phyloP scores from a whole-genome alignment of 2,113 vertebrate species.

The Phaetusa simplex region DNA sequence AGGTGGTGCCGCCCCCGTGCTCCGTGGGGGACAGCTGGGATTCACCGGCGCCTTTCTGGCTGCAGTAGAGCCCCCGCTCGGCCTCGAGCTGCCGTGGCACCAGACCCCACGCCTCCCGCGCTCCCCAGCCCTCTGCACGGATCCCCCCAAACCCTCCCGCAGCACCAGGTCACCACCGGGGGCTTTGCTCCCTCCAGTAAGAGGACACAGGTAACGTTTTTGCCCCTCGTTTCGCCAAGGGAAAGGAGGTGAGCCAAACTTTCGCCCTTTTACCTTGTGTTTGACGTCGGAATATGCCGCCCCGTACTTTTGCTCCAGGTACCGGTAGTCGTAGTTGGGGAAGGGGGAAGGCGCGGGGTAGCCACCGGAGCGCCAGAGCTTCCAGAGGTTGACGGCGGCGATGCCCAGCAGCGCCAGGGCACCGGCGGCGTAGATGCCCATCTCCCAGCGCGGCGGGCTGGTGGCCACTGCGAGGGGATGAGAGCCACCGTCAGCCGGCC shows the following conservation, averaged over 20 bases:
- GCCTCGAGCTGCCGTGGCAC: not conserved
- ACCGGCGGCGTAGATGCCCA: conserved; percentile 87
- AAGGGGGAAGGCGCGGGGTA: conserved; percentile 93
- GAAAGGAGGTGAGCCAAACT: rapidly evolving
- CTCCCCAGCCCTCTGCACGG: rapidly evolving
- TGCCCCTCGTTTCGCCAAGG: not conserved
- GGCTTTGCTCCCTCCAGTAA: rapidly evolving
- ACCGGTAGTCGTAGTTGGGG: conserved; percentile 95
- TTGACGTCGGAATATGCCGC: conserved; percentile 76
- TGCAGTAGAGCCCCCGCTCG: not conserved
- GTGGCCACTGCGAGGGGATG: conserved; percentile 77
- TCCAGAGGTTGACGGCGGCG: conserved; percentile 92
- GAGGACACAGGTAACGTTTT: rapidly evolving
- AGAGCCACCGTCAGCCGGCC: not conserved
- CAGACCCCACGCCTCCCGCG: not conserved
- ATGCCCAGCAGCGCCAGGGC: conserved; percentile 85
- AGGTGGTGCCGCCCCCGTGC: rapidly evolving
- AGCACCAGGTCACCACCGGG: rapidly evolving
- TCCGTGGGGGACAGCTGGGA: not conserved
- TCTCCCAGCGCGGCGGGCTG: conserved; percentile 90
- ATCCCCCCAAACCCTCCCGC: not conserved
- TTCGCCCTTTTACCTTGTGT: conserved; percentile 78
- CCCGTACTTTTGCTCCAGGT: conserved; percentile 95
- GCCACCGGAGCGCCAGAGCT: conserved; percentile 90
- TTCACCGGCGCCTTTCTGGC: not conserved